These are phyloP conservation scores for Thryonomys swinderianus DNA, from an alignment of 2,113 vertebrate species.

Conservation along the genomic window DNA sequence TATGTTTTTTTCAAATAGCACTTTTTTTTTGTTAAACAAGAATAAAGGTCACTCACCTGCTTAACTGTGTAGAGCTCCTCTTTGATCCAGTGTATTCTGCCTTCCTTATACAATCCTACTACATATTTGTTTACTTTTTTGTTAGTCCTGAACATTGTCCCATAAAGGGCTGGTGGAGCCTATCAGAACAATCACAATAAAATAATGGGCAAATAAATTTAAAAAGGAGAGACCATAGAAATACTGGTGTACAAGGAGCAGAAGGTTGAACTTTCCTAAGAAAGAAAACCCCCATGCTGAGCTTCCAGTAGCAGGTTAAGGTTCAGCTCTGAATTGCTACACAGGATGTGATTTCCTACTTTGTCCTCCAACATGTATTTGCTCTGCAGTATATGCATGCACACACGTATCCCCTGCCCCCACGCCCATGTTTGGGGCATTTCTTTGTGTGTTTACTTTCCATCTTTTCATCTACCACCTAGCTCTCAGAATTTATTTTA, in stretches of 20 bases:
- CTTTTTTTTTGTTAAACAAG: not conserved
- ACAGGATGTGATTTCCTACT: not conserved
- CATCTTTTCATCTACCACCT: not conserved
- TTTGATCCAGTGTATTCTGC: not conserved
- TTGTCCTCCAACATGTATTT: too few species aligned
- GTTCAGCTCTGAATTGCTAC: not conserved
- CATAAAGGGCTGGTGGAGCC: not conserved
- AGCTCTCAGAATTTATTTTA: not conserved
- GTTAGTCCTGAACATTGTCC: not conserved
- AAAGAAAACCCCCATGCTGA: not conserved
- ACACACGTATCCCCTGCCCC: not conserved
- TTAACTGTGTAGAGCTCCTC: not conserved
- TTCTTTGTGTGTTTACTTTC: not conserved
- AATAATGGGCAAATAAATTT: not conserved
- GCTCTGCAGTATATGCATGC: not conserved
- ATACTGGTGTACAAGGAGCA: not conserved
- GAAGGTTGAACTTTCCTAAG: not conserved
- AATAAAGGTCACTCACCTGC: not conserved
- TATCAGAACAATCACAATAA: not conserved
- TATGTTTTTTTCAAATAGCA: not conserved
- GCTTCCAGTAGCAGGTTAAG: not conserved
- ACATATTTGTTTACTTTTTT: not conserved
- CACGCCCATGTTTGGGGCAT: not conserved
- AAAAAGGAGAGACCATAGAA: constrained; percentile 17
- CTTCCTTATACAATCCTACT: not conserved